Conservation (phyloP, 2,888 invertebrate species). For the Aleiodes testaceus region DNA sequence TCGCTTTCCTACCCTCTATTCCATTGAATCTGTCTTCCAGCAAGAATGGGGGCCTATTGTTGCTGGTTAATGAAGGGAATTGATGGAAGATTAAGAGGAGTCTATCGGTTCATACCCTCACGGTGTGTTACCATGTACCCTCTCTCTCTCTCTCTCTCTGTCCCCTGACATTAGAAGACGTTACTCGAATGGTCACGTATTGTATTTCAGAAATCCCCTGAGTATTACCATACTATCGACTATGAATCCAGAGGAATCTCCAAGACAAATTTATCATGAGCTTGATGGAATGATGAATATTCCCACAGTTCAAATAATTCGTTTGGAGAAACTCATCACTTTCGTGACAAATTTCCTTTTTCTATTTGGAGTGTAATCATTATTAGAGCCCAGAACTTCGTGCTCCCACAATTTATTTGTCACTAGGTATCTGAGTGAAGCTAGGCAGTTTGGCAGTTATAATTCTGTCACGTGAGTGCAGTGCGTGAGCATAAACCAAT, state of each 20-base stretch:
- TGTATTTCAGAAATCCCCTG: constrained; percentile 52
- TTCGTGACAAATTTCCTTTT: too few relatives aligned
- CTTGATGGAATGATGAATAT: too few relatives aligned
- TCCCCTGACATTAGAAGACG: constrained; percentile 33
- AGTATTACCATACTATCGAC: too few relatives aligned
- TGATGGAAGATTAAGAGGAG: constrained; percentile 63
- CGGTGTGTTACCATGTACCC: constrained; percentile 34
- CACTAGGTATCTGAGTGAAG: too few relatives aligned
- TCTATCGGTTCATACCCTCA: constrained; percentile 20
- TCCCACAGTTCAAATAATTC: constrained; percentile 27
- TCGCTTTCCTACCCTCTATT: not conserved
- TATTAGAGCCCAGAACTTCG: too few relatives aligned
- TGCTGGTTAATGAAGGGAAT: constrained; percentile 66
- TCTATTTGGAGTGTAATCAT: too few relatives aligned
- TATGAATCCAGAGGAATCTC: too few relatives aligned
- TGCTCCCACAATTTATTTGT: too few relatives aligned
- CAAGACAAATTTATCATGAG: too few relatives aligned
- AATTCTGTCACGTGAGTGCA: too few relatives aligned
- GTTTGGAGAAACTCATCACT: not conserved
- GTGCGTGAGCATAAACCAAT: too few relatives aligned
- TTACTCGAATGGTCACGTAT: constrained; percentile 53
- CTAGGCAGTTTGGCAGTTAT: too few relatives aligned
- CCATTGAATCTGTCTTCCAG: constrained; percentile 3
- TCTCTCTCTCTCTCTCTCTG: constrained; percentile 19
- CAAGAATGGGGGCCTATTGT: constrained; percentile 54